Base-by-base conservation (phyloP, 2,888 invertebrate genomes). In the Abrostola triplasia region DNA sequence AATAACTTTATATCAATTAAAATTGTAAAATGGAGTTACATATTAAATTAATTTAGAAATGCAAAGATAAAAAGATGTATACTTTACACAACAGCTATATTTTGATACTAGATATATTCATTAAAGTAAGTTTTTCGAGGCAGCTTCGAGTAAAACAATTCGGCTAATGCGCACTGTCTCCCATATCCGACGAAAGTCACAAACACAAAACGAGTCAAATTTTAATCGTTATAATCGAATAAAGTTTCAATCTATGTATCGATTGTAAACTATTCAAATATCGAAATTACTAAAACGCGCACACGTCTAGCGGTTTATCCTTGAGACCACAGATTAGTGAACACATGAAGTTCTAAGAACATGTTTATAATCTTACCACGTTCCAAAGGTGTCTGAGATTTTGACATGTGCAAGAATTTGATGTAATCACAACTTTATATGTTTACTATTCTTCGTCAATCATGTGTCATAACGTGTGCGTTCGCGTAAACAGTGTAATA, bases 131-230 rank as follows among this genome's bases (percentile, higher is more conserved):
- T 44, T 5, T 12, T 24, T 57, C 1, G n/a, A 40, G 52, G 56
- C 38, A 50, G 49, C 42, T 48, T 68, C 53, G 36, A 47, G 53
- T 36, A 37, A 24, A 59, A 11, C 44, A 52, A 53, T 53, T 11
- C 37, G 38, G 74, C 70, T 59, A 74, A 49, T 53, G 7, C 49
- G 53, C 74, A 71, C 55, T 73, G 13, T 55, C 57, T 42, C 58
- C 8, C n/a, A 41, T 36, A 62, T 44, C 62, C 24, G 47, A 53
- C 40, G 24, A 38, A 36, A 48, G 11, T 49, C 5, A 47, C 35
- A 24, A 38, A 6, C 49, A 6, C 49, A 38, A 35, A 9, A 24
- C n/a, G n/a, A 53, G 49, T 58, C 60, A 36, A 40, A 61, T 61
- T 67, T 67, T 10, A 48, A 42, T 48, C 47, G 60, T n/a, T 50